Percentiles rank a stretch among this genome's conserved stretches.
These are phyloP conservation scores for Ibidorhyncha struthersii DNA, from an alignment of 2,113 vertebrate species.

Conservation along the genomic window DNA sequence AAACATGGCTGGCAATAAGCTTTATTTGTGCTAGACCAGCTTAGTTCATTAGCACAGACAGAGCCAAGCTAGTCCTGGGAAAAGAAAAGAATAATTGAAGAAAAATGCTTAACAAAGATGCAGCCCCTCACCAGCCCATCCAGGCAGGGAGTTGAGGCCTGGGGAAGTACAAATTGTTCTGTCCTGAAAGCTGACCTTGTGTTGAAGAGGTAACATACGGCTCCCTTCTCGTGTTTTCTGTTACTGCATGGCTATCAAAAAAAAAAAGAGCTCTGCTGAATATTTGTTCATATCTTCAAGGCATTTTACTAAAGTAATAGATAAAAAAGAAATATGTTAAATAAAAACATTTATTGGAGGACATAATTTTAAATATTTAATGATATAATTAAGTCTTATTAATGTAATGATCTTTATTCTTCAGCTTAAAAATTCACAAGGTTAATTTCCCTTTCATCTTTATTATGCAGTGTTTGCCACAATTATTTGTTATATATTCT, in stretches of 20 bases:
- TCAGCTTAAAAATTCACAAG: conserved; percentile 68
- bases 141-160: neutral
- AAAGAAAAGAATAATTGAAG: neutral
- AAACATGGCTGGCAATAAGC: neutral
- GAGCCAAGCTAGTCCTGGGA: neutral
- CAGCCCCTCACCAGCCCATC: neutral
- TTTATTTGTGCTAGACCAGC: neutral
- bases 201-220: neutral
- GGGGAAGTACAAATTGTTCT: neutral
- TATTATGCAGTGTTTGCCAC: conserved; percentile 65
- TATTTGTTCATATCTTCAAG: neutral
- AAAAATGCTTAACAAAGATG: neutral
- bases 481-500: conserved; percentile 69
- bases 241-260: neutral
- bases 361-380: conserved; percentile 73
- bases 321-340: conserved; percentile 67
- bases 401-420: conserved; percentile 68
- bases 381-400: conserved; percentile 72
- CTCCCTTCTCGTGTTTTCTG: neutral
- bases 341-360: conserved; percentile 70
- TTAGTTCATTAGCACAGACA: neutral
- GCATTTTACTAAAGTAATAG: conserved; percentile 42
- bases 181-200: neutral
- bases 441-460: conserved; percentile 70
- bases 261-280: neutral